These are phyloP conservation scores for Myioborus miniatus DNA, from an alignment of 2,797 vertebrate species.

Conservation along the genomic window DNA sequence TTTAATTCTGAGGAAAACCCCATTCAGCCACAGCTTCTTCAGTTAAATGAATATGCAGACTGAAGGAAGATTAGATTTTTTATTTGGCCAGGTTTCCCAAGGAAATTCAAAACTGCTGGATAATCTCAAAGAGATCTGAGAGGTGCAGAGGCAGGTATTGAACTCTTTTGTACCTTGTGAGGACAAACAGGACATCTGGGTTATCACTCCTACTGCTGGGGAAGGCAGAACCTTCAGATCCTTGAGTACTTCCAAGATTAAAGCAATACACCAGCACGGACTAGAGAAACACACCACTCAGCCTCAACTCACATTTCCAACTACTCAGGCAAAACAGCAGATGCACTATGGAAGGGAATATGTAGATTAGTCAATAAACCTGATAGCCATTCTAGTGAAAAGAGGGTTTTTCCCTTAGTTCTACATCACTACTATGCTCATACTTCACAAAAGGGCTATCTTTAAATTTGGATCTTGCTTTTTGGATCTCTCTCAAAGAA, in stretches of 20 bases:
- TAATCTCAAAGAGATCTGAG: background rate
- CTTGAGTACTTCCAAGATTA: background rate
- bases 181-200: background rate
- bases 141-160: background rate
- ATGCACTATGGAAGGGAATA: background rate
- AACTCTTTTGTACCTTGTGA: background rate
- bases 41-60: background rate
- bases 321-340: background rate
- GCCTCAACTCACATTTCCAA: background rate
- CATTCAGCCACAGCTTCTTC: background rate
- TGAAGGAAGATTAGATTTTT: background rate
- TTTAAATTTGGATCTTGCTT: background rate
- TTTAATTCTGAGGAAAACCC: background rate
- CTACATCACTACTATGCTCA: background rate
- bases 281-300: background rate
- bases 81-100: background rate
- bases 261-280: background rate
- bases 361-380: background rate
- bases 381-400: background rate
- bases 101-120: background rate
- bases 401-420: background rate
- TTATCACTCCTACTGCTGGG: background rate
- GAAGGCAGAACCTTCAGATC: background rate
- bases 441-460: background rate
- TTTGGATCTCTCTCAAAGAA: background rate